Evolutionary conservation across 2,113 vertebrate genomes (phyloP).

Genomic region (Planiliza haematocheilus): DNA sequence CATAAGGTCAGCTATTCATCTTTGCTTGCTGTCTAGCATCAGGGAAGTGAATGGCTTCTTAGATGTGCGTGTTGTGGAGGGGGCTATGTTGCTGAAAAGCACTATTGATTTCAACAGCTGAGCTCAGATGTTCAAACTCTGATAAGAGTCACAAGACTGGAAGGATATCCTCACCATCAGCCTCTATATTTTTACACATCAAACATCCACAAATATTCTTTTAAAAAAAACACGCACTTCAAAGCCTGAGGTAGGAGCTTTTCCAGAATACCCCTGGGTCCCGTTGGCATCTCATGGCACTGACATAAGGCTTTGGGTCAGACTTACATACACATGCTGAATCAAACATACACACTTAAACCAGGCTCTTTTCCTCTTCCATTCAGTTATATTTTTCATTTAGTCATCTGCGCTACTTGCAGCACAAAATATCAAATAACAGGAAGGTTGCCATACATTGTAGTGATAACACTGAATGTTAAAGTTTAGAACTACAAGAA

Average conservation of each 20-base stretch:
- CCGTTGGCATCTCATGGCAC: not conserved
- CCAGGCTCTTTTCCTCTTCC: not conserved
- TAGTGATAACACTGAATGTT: too few species aligned
- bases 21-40: conserved; percentile 4
- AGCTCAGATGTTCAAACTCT: conserved; percentile 54
- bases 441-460: too few species aligned
- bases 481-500: too few species aligned
- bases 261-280: not conserved
- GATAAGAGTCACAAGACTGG: conserved; percentile 69
- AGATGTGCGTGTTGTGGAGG: conserved; percentile 17
- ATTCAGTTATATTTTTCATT: not conserved
- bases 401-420: too few species aligned
- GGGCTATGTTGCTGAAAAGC: conserved; percentile 38
- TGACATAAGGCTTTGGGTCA: not conserved
- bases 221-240: not conserved
- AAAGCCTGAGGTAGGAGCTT: not conserved
- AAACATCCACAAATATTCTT: conserved; percentile 22
- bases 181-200: conserved; percentile 38
- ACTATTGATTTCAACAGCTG: conserved; percentile 51
- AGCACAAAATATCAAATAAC: too few species aligned
- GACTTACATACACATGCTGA: not conserved
- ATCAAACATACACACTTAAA: not conserved
- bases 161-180: conserved; percentile 29
- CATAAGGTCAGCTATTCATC: conserved; percentile 37
- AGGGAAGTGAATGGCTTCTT: conserved; percentile 38